phyloP scores from a whole-genome alignment of 1,140 invertebrate species.

The Leptinotarsa defecta region DNA sequence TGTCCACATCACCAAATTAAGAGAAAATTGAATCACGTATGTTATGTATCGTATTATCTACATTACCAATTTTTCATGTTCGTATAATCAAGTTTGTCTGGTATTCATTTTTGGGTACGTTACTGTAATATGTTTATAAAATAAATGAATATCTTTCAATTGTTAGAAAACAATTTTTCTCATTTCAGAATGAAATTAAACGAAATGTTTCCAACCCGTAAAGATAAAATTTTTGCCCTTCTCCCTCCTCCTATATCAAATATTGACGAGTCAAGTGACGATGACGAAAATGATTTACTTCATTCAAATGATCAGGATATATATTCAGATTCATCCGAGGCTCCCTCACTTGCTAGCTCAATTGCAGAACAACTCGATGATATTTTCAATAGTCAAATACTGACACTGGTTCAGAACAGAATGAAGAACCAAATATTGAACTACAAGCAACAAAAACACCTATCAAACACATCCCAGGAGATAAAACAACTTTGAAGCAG shows the following conservation, averaged over 20 bases:
- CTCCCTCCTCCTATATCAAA: slow-evolving; percentile 20
- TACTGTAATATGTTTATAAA: neutral
- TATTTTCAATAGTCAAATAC: slow-evolving; percentile 2
- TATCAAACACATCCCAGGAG: slow-evolving; percentile 3
- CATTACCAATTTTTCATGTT: slow-evolving; percentile 20
- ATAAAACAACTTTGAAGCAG: neutral
- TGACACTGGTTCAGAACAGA: slow-evolving; percentile 24
- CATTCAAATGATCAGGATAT: slow-evolving; percentile 11
- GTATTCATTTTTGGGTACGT: neutral
- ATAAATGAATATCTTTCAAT: neutral
- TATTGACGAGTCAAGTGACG: slow-evolving; percentile 17
- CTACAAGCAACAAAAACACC: neutral
- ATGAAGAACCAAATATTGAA: slow-evolving; percentile 21
- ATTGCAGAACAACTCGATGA: slow-evolving; percentile 4
- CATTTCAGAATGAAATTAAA: slow-evolving; percentile 14
- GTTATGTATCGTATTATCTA: slow-evolving; percentile 23
- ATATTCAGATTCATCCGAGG: slow-evolving; percentile 26
- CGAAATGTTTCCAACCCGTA: slow-evolving; percentile 22
- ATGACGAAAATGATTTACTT: slow-evolving; percentile 3
- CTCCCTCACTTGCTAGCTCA: slow-evolving; percentile 12
- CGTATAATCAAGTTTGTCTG: neutral
- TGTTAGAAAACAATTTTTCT: slow-evolving; percentile 9
- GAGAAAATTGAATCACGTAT: slow-evolving; percentile 16
- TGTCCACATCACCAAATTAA: slow-evolving; percentile 25
- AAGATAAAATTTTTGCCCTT: slow-evolving; percentile 3